Evolutionary conservation across 2,888 invertebrate species (phyloP).

Genomic region (Amorpha juglandis): DNA sequence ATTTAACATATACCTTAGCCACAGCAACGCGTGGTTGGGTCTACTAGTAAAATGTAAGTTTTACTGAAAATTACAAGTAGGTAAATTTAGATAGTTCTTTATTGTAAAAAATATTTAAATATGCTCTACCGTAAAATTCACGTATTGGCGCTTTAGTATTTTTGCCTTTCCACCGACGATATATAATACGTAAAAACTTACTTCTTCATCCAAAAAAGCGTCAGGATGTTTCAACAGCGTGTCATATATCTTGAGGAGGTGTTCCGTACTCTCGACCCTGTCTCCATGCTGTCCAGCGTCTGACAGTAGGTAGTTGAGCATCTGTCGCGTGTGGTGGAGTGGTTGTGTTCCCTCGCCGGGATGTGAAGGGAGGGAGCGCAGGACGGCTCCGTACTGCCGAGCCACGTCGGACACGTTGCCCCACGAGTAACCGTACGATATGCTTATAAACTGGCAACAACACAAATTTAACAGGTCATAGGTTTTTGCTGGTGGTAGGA

Average conservation of each 20-base stretch:
- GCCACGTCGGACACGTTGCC: conserved; percentile 83
- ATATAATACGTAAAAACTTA: too few relatives aligned
- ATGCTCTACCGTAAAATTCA: too few relatives aligned
- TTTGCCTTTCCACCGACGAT: too few relatives aligned
- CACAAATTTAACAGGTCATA: too few relatives aligned
- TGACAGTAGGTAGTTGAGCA: conserved; percentile 81
- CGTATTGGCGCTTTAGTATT: too few relatives aligned
- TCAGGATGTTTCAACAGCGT: conserved; percentile 76
- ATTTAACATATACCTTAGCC: too few relatives aligned
- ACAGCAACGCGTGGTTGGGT: too few relatives aligned
- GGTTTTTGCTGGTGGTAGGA: too few relatives aligned
- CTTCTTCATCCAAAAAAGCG: conserved; percentile 90
- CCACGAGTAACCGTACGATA: conserved; percentile 86
- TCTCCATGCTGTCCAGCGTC: conserved; percentile 65
- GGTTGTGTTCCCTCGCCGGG: conserved; percentile 88
- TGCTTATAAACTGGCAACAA: conserved; percentile 63
- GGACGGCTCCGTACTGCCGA: conserved; percentile 80
- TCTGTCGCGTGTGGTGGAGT: conserved; percentile 82
- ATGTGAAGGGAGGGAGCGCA: conserved; percentile 77
- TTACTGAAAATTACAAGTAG: too few relatives aligned
- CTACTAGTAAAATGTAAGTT: too few relatives aligned
- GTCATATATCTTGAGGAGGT: conserved; percentile 84
- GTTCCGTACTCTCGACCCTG: conserved; percentile 84
- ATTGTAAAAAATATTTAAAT: too few relatives aligned
- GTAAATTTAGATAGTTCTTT: too few relatives aligned